Evolutionary conservation across 2,797 vertebrate species (phyloP).

Genomic region (Coranthus polyacanthus): DNA sequence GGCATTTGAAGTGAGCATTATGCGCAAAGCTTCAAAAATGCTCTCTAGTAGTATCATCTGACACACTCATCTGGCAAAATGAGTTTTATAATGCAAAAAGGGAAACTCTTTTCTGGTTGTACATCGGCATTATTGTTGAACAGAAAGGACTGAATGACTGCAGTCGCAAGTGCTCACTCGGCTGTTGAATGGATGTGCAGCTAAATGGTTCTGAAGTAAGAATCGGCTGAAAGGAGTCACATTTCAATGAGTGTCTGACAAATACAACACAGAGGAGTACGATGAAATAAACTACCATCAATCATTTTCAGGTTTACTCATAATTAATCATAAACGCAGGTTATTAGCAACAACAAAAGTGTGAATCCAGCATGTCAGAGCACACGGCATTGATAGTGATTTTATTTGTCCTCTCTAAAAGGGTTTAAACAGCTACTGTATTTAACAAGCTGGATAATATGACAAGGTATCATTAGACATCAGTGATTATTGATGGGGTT

Average conservation of each 20-base stretch:
- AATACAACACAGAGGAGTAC: neutral
- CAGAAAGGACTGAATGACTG: neutral
- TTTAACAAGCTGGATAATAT: conserved; percentile 8
- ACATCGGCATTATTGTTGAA: neutral
- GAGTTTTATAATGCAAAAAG: neutral
- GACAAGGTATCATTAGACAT: too few relatives aligned
- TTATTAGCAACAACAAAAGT: neutral
- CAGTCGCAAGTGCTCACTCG: neutral
- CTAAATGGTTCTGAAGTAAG: too few relatives aligned
- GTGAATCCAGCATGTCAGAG: too few relatives aligned
- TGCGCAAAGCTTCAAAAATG: neutral
- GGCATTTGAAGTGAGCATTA: conserved; percentile 23
- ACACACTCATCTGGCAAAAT: conserved; percentile 9
- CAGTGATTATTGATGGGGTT: conserved; percentile 4
- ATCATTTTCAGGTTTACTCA: neutral
- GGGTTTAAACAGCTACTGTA: too few relatives aligned
- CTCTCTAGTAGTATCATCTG: neutral
- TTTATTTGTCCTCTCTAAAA: too few relatives aligned
- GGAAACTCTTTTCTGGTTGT: neutral
- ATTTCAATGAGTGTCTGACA: neutral
- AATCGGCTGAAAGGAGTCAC: conserved; percentile 4
- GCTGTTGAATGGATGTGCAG: neutral
- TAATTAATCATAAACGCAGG: neutral
- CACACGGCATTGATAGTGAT: too few relatives aligned
- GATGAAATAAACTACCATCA: neutral